These are phyloP conservation scores for Hydraecia micacea DNA, from an alignment of 2,888 invertebrate species.

Conservation along the genomic window DNA sequence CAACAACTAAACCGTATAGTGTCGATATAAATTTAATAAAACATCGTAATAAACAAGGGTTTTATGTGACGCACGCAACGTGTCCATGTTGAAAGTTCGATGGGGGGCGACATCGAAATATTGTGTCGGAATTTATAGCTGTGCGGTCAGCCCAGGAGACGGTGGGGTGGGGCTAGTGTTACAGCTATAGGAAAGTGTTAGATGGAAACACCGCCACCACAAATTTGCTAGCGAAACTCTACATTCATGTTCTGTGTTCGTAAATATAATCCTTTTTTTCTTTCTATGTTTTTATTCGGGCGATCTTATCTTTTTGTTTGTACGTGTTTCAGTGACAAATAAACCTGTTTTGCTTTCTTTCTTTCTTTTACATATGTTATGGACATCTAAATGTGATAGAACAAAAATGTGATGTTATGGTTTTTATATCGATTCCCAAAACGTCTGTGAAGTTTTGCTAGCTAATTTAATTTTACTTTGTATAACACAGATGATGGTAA, in stretches of 20 bases:
- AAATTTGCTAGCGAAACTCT: not conserved
- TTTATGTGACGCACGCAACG: slow-evolving; percentile 61
- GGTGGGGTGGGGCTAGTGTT: slow-evolving; percentile 57
- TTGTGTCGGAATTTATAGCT: slow-evolving; percentile 84
- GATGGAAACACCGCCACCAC: too few relatives aligned
- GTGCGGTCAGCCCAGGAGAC: slow-evolving; percentile 77
- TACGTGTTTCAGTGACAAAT: too few relatives aligned
- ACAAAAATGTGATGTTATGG: too few relatives aligned
- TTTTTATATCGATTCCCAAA: not conserved
- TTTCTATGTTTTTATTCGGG: too few relatives aligned
- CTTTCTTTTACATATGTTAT: too few relatives aligned
- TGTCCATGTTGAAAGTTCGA: slow-evolving; percentile 63
- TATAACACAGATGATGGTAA: not conserved
- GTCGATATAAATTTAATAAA: slow-evolving; percentile 60
- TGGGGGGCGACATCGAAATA: slow-evolving; percentile 78
- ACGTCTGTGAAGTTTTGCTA: not conserved
- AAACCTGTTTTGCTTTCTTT: too few relatives aligned
- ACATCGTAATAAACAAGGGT: slow-evolving; percentile 61
- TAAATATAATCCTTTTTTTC: not conserved
- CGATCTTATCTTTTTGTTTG: too few relatives aligned
- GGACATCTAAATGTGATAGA: too few relatives aligned
- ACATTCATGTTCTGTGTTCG: not conserved
- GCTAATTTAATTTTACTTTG: not conserved
- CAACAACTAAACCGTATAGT: slow-evolving; percentile 45
- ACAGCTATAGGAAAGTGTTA: slow-evolving; percentile 57